Conservation (phyloP, 2,113 vertebrate species). For the Psittacula cyanocephala region DNA sequence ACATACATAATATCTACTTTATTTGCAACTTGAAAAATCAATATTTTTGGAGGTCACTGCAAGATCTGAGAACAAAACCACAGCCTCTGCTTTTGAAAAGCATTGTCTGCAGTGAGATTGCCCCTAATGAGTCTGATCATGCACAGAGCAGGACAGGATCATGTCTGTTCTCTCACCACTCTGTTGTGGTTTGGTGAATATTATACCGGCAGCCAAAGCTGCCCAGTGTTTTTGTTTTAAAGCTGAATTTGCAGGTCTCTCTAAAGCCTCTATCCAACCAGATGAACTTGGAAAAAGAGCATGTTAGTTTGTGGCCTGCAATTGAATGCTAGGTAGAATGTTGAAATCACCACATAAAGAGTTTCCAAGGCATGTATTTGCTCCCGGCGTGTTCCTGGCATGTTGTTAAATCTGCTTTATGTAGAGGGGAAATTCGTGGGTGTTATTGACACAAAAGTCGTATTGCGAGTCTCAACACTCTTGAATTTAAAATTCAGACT, state of each 20-base stretch:
- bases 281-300: background rate
- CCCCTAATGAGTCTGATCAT: background rate
- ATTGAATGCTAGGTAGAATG: background rate
- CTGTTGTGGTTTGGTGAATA: conserved; percentile 38
- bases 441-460: background rate
- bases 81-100: background rate
- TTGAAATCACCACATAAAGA: conserved; percentile 13
- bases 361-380: background rate
- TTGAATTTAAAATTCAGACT: background rate
- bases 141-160: background rate
- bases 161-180: background rate
- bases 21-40: background rate
- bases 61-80: background rate
- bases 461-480: background rate
- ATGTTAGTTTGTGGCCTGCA: background rate
- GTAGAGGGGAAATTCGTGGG: background rate
- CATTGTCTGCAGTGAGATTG: background rate
- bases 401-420: background rate
- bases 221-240: background rate
- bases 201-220: background rate
- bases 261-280: background rate
- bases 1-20: background rate
- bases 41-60: background rate
- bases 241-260: background rate
- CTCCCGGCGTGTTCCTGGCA: background rate